A percentile compares a stretch with the other conserved stretches of the same genome.
These are phyloP conservation scores for Syngnathus scovelli DNA, from an alignment of 2,113 vertebrate species.

Conservation along the genomic window DNA sequence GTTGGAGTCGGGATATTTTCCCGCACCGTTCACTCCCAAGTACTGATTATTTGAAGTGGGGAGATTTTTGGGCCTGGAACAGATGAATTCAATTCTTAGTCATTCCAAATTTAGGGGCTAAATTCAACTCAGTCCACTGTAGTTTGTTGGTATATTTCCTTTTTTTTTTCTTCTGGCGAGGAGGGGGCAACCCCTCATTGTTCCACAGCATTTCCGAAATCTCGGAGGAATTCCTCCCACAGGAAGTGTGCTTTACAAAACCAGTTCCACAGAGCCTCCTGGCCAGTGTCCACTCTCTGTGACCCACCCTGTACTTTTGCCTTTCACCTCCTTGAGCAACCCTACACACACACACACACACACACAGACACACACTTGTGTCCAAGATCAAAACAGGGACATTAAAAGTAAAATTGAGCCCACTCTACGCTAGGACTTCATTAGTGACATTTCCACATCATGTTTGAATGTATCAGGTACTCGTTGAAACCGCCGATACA, in stretches of 20 bases:
- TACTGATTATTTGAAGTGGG: too few relatives aligned
- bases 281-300: background rate
- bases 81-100: background rate
- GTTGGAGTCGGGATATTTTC: background rate
- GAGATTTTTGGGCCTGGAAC: background rate
- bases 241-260: constrained; percentile 1
- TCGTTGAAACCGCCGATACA: too few relatives aligned
- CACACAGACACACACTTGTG: background rate
- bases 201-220: constrained; percentile 1
- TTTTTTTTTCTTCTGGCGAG: background rate
- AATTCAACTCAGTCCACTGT: background rate
- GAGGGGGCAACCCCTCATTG: background rate
- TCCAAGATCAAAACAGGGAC: background rate
- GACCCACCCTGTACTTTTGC: background rate
- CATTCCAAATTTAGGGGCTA: too few relatives aligned
- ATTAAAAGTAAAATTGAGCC: background rate
- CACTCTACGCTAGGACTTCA: too few relatives aligned
- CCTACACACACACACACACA: too few relatives aligned
- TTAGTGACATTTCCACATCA: too few relatives aligned
- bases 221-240: constrained; percentile 2
- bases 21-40: too few relatives aligned
- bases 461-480: too few relatives aligned
- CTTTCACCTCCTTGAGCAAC: background rate
- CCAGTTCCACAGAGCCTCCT: background rate
- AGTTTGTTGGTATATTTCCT: background rate